Conservation (phyloP, 2,888 invertebrate species). For the Brenthis ino region DNA sequence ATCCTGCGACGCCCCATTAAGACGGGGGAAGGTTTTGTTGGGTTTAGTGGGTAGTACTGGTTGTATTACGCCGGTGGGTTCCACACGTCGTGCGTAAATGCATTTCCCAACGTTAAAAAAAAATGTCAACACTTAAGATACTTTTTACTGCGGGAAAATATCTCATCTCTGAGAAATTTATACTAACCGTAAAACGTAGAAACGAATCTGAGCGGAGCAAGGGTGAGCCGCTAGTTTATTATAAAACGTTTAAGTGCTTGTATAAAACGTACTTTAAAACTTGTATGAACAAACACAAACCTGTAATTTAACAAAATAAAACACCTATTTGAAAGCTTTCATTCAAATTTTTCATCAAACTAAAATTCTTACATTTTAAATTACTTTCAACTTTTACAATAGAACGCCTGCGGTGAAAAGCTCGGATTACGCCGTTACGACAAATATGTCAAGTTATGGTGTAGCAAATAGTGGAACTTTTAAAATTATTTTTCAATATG, state of each 20-base stretch:
- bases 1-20: too few relatives aligned
- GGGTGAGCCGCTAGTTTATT: neutral
- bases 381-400: conserved; percentile 18
- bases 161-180: too few relatives aligned
- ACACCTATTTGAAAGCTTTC: conserved; percentile 1
- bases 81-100: too few relatives aligned
- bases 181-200: too few relatives aligned
- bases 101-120: too few relatives aligned
- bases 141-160: too few relatives aligned
- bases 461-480: neutral
- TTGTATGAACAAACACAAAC: neutral
- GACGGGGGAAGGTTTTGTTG: too few relatives aligned
- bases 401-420: conserved; percentile 8
- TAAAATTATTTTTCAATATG: neutral
- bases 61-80: too few relatives aligned
- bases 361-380: conserved; percentile 21
- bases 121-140: too few relatives aligned
- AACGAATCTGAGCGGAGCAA: too few relatives aligned
- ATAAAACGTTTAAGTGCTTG: neutral
- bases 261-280: neutral
- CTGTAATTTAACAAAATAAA: conserved; percentile 5
- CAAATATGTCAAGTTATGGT: neutral
- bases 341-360: conserved; percentile 11
- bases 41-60: too few relatives aligned
- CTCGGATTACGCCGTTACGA: neutral